These are phyloP conservation scores for Poeciliopsis turneri DNA, from an alignment of 2,797 vertebrate genomes.

Conservation along the genomic window DNA sequence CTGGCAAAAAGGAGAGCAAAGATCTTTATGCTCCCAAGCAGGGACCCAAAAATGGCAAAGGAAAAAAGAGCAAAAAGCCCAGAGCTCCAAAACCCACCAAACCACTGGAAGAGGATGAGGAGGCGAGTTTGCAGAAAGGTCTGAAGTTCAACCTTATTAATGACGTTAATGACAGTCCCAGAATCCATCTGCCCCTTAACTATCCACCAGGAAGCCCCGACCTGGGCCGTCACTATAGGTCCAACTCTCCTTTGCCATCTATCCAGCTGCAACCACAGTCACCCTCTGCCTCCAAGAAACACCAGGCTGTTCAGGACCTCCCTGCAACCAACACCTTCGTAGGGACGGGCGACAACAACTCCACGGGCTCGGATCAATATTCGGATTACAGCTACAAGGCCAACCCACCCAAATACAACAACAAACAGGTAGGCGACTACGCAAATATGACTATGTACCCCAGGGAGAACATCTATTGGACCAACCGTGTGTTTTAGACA, in stretches of 20 bases:
- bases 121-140: constrained; percentile 91
- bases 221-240: constrained; percentile 96
- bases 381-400: constrained; percentile 99
- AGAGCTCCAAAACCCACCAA: constrained; percentile 93
- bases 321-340: constrained; percentile 98
- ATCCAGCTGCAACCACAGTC: constrained; percentile 98
- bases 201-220: constrained; percentile 96
- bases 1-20: constrained; percentile 97
- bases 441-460: constrained; percentile 85
- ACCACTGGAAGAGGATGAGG: constrained; percentile 93
- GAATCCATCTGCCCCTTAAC: constrained; percentile 96
- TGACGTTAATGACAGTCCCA: constrained; percentile 92
- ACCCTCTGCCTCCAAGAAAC: constrained; percentile 98
- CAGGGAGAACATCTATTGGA: constrained; percentile 91
- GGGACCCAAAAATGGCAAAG: constrained; percentile 89
- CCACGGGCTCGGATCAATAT: constrained; percentile 98
- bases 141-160: constrained; percentile 97
- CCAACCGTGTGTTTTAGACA: constrained; percentile 90
- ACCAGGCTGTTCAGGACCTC: constrained; percentile 98
- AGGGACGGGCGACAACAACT: constrained; percentile 97
- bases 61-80: constrained; percentile 92
- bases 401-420: constrained; percentile 98
- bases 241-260: constrained; percentile 95
- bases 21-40: constrained; percentile 95
- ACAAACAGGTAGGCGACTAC: constrained; percentile 99